Base-by-base conservation (phyloP, 2,113 vertebrate species). In the Salvelinus alpinus region DNA sequence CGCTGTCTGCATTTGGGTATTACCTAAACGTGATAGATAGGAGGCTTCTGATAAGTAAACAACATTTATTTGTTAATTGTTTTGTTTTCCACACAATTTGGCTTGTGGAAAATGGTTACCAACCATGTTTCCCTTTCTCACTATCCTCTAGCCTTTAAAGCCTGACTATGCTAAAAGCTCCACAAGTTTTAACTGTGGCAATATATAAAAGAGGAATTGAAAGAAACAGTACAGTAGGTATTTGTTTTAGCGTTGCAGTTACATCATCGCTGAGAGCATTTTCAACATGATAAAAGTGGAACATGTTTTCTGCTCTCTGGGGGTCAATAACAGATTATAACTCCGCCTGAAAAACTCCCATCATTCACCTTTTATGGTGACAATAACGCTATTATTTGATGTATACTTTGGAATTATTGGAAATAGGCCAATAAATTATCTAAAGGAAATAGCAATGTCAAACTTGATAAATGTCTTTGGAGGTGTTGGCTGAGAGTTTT, bases 31-130 rank as follows among this genome's bases (percentile, higher is more conserved):
- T 34, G 34, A 34, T 7, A 78, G 82, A 88, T 78, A 16, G 25
- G 51, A 81, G 72, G 70, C 24, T 59, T 38, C 73, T 16, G 76
- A 83, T 83, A 80, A 66, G 64, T n/a, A 16, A 51, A 62, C 62
- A 48, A 70, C 29, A 25, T 82, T 79, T 81, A 64, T 51, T 66
- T 20, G 24, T 78, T 78, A 84, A 84, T 83, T 73, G 38, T 79
- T 85, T 80, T 34, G 18, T 70, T 78, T 73, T 34, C 20, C 47
- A 60, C 0, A 0, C 31, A 4, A 20, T 78, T 85, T 85, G 31
- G 29, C 54, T 57, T 82, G 82, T 81, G 70, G 22, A 69, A 82
- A 84, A 83, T 44, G 25, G 29, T 62, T 73, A 71, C 70, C 59
- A 8, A 71, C 25, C 5, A 69, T 25, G 14, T 76, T 70, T 70